Evolutionary conservation across 2,113 vertebrate genomes (phyloP).

Genomic region (Anolis carolinensis): DNA sequence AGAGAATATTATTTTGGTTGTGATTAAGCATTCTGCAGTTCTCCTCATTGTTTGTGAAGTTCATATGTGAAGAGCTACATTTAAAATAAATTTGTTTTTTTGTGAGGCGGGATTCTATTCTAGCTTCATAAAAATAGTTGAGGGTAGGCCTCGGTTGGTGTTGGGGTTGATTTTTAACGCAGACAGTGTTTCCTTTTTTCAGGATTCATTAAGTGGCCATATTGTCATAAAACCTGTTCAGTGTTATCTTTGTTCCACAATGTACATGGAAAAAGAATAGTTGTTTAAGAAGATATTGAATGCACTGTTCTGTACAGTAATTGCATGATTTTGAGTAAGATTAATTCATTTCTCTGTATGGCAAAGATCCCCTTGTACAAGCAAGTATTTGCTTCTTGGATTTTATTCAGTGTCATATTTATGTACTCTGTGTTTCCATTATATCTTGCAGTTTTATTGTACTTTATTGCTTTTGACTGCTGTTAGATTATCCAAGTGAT

Average conservation of each 20-base stretch:
- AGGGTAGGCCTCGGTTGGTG: not conserved
- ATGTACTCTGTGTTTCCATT: no score
- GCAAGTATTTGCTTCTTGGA: no score
- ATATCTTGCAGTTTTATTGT: no score
- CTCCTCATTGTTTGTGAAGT: constrained; percentile 65
- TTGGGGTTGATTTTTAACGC: not conserved
- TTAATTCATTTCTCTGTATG: no score
- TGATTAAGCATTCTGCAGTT: constrained; percentile 47
- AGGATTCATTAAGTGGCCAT: constrained; percentile 9
- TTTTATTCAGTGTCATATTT: no score
- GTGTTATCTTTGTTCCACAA: constrained; percentile 35
- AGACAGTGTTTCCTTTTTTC: constrained; percentile 40
- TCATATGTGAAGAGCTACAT: constrained; percentile 17
- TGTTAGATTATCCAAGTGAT: no score
- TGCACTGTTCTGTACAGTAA: constrained; percentile 13
- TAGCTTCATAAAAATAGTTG: constrained; percentile 29
- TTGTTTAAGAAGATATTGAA: not conserved
- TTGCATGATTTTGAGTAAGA: not conserved
- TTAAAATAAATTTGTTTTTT: constrained; percentile 47
- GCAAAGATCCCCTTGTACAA: no score
- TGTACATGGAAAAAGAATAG: not conserved
- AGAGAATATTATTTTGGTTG: constrained; percentile 14
- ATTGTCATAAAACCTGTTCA: constrained; percentile 25
- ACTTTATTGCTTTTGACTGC: no score
- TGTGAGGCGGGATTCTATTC: constrained; percentile 11